Base-by-base conservation (phyloP, 2,888 invertebrate species). In the Ichneumoninae sp. region DNA sequence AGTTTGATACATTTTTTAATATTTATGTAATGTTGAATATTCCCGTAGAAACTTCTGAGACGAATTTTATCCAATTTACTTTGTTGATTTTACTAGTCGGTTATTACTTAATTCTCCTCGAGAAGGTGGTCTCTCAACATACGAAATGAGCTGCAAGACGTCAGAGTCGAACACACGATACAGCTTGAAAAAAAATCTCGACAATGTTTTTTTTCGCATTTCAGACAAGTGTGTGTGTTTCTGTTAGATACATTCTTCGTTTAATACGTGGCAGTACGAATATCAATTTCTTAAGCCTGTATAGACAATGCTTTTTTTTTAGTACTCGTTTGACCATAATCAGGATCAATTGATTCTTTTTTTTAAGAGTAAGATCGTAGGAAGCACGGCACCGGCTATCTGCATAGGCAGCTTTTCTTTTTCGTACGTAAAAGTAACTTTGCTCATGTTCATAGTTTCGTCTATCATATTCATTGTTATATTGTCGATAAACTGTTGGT, bases 311-410 rank as follows among this genome's bases (percentile, higher is more conserved):
- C 13, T 57, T 22, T 22, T 57, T 57, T 57, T 22, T 57, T 57
- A 57, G 3, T 26, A 26, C 13, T 16, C 3, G 44, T 47, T 13
- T 47, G 44, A 47, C 16, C 4, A 47, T 47, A 16, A 47, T 47
- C 44, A 47, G 44, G 44, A 47, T 47, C 44, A 47, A 47, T 47
- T 16, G 44, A 47, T 47, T 47, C 44, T 13, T 47, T 26, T 10
- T 22, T 22, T 22, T 57, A 52, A 8, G 30, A 65, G 44, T 47
- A 70, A 60, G n/a, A 72, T 69, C 13, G 77, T 83, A 75, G 86
- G 79, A 87, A 76, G 90, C 90, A 90, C 90, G 89, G 90, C 90
- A 90, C 90, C 84, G 85, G 88, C 89, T 86, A 86, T 89, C 84
- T 84, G 86, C 86, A 87, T 89, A 90, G 87, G 85, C 86, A 87